Percentiles rank a stretch among this genome's conserved stretches.
phyloP scores from a whole-genome alignment of 2,797 vertebrate species.

The Ceyx erithaca region DNA sequence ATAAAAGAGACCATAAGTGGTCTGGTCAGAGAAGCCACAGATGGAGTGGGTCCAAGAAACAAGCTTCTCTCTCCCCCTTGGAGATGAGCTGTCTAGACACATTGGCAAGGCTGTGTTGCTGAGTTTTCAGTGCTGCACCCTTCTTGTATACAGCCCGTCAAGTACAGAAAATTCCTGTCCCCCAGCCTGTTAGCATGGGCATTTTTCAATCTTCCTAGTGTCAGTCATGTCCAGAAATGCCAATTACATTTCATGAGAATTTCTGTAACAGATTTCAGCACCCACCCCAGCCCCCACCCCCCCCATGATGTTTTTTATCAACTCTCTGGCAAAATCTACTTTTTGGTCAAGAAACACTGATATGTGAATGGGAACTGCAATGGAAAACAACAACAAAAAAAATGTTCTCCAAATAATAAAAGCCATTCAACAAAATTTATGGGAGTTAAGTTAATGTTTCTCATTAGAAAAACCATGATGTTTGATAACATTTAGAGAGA shows the following conservation, averaged over 20 bases:
- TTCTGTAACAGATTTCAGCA: background rate
- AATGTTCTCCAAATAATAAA: background rate
- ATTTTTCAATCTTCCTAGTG: conserved; percentile 11
- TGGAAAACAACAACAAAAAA: background rate
- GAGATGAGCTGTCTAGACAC: conserved; percentile 68
- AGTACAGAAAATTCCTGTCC: conserved; percentile 29
- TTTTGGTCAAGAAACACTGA: background rate
- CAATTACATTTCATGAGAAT: background rate
- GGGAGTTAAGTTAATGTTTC: background rate
- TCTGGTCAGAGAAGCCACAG: background rate
- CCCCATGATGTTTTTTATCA: background rate
- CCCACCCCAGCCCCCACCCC: too few relatives aligned
- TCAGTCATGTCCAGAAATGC: conserved; percentile 21
- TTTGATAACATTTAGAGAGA: background rate
- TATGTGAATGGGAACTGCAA: background rate
- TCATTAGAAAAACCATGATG: background rate
- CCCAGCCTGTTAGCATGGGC: background rate
- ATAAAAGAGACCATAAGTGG: background rate
- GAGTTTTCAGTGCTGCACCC: conserved; percentile 20
- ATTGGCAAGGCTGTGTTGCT: conserved; percentile 14
- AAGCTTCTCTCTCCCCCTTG: background rate
- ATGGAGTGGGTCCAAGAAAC: conserved; percentile 43
- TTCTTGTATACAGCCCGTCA: conserved; percentile 22
- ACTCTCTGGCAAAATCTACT: background rate
- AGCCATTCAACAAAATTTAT: background rate